Evolutionary conservation across 2,888 invertebrate species (phyloP).

Genomic region (Erebia ligea): DNA sequence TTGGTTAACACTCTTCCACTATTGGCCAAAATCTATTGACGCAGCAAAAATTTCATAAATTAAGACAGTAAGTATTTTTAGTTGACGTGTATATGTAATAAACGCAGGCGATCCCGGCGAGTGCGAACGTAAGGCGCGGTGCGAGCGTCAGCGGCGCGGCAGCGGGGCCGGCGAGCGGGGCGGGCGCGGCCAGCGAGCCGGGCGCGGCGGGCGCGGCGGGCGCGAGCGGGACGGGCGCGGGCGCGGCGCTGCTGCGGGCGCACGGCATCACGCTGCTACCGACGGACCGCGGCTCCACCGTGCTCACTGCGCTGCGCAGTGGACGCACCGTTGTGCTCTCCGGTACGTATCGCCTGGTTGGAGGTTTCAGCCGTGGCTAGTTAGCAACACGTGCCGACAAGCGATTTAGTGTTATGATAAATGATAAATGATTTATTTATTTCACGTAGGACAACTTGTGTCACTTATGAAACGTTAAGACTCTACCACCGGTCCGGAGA

Average conservation of each 20-base stretch:
- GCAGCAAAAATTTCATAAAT: too few species aligned
- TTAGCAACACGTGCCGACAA: too few species aligned
- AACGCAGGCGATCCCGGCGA: constrained; percentile 25
- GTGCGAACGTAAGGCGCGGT: constrained; percentile 18
- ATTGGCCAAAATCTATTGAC: too few species aligned
- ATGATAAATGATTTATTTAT: too few species aligned
- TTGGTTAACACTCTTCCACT: too few species aligned
- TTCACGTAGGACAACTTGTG: too few species aligned
- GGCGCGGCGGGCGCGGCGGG: constrained; percentile 21
- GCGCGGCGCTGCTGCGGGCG: constrained; percentile 88
- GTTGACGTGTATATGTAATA: background rate
- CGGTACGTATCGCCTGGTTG: constrained; percentile 60
- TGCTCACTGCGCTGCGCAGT: constrained; percentile 91
- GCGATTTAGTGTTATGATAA: too few species aligned
- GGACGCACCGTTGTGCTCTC: constrained; percentile 94
- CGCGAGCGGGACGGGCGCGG: constrained; percentile 43
- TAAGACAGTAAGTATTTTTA: too few species aligned
- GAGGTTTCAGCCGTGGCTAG: too few species aligned
- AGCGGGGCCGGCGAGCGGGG: constrained; percentile 5
- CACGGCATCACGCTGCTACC: constrained; percentile 95
- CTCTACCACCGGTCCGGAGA: too few species aligned
- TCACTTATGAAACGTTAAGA: too few species aligned
- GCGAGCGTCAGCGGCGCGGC: background rate
- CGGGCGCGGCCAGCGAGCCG: background rate
- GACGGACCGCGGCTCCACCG: constrained; percentile 87